phyloP scores from a whole-genome alignment of 2,888 invertebrate species.

The Himalopsyche tibetana region DNA sequence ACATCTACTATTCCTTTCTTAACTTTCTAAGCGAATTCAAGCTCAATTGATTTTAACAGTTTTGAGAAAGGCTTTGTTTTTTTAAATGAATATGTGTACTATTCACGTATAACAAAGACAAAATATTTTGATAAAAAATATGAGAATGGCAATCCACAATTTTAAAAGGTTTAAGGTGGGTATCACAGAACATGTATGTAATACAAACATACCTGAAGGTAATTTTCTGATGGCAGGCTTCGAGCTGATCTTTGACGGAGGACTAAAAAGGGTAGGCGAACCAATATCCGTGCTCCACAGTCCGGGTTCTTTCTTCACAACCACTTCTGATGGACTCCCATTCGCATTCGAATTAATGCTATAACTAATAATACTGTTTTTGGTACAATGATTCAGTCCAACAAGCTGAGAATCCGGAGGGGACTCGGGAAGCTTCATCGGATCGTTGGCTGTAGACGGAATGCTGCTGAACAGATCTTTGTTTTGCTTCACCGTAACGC shows the following conservation, averaged over 20 bases:
- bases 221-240: slow-evolving; percentile 56
- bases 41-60: no score
- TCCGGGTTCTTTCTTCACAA: slow-evolving; percentile 55
- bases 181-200: no score
- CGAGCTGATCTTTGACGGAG: slow-evolving; percentile 48
- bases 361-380: slow-evolving; percentile 73
- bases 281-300: slow-evolving; percentile 47
- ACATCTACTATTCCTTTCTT: no score
- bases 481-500: slow-evolving; percentile 54
- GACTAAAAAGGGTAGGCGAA: slow-evolving; percentile 51
- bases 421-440: slow-evolving; percentile 32
- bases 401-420: neutral
- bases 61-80: no score
- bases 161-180: no score
- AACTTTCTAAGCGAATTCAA: no score
- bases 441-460: slow-evolving; percentile 38
- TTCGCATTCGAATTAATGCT: slow-evolving; percentile 68
- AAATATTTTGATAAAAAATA: no score
- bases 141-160: no score
- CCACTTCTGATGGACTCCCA: slow-evolving; percentile 66
- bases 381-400: slow-evolving; percentile 65
- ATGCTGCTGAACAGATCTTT: slow-evolving; percentile 59
- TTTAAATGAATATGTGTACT: no score
- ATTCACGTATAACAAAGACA: no score
- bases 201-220: slow-evolving; percentile 59